phyloP scores from a whole-genome alignment of 2,797 vertebrate genomes.

The Poeciliopsis gracilis region DNA sequence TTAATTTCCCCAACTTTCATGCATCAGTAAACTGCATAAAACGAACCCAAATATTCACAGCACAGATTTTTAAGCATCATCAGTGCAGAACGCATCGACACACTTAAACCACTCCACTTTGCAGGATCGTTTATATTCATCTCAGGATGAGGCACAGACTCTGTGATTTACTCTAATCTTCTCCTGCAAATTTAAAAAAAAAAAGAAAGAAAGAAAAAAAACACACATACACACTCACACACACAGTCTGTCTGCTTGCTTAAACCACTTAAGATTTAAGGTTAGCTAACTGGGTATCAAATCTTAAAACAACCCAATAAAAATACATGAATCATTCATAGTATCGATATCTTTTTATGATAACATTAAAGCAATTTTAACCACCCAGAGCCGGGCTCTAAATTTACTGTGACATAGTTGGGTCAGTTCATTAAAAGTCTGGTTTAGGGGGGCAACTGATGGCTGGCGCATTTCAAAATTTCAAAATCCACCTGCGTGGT shows the following conservation, averaged over 20 bases:
- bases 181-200: slow-evolving; percentile 17
- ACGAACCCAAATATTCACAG: slow-evolving; percentile 1
- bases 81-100: slow-evolving; percentile 18
- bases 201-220: neutral
- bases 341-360: slow-evolving; percentile 10
- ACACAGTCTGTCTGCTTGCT: slow-evolving; percentile 27
- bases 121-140: slow-evolving; percentile 42
- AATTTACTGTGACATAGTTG: slow-evolving; percentile 12
- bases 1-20: neutral
- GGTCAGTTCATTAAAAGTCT: neutral
- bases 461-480: slow-evolving; percentile 5
- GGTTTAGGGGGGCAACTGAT: neutral
- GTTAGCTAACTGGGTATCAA: slow-evolving; percentile 27
- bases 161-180: slow-evolving; percentile 53
- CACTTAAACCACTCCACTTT: slow-evolving; percentile 32
- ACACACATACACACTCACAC: neutral
- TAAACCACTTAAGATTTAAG: slow-evolving; percentile 31
- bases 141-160: slow-evolving; percentile 34
- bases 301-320: slow-evolving; percentile 25
- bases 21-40: neutral
- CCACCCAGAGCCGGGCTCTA: neutral
- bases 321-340: slow-evolving; percentile 31
- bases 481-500: slow-evolving; percentile 90
- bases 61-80: slow-evolving; percentile 18
- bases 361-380: slow-evolving; percentile 42